A percentile compares a stretch with the other conserved stretches of the same genome.
phyloP scores from a whole-genome alignment of 2,888 invertebrate species.

The Dryomyza anilis region DNA sequence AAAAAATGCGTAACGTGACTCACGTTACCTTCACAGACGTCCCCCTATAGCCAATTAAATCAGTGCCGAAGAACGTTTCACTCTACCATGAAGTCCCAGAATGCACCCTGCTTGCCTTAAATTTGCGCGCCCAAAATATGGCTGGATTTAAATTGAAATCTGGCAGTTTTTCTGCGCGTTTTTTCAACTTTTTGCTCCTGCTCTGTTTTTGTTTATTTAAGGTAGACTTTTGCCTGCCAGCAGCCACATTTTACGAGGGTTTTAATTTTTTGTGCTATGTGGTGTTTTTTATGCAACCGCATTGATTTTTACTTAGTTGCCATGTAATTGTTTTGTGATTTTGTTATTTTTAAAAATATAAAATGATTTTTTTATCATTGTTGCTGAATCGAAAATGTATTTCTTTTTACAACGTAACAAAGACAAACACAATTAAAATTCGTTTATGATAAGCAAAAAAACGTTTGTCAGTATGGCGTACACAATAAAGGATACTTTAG shows the following conservation, averaged over 20 bases:
- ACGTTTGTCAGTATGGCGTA: too few species aligned
- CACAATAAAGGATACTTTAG: too few species aligned
- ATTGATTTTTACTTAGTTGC: slow-evolving; percentile 12
- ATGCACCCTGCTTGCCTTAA: not conserved
- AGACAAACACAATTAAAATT: slow-evolving; percentile 28
- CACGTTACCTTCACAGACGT: too few species aligned
- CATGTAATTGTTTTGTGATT: not conserved
- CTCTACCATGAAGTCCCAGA: too few species aligned
- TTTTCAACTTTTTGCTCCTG: not conserved
- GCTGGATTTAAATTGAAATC: slow-evolving; percentile 1
- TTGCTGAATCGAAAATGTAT: not conserved
- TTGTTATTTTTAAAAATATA: slow-evolving; percentile 5
- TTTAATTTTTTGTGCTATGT: not conserved
- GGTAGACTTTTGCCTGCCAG: slow-evolving; percentile 25
- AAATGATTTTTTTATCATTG: not conserved
- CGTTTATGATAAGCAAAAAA: slow-evolving; percentile 31
- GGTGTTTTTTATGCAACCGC: not conserved
- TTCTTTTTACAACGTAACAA: not conserved
- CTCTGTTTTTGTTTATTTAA: slow-evolving; percentile 25
- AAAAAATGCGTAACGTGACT: too few species aligned
- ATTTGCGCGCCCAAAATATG: not conserved
- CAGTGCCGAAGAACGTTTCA: too few species aligned
- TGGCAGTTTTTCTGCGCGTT: not conserved
- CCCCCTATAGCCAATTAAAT: too few species aligned
- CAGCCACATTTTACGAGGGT: not conserved